Conservation (phyloP, 2,113 vertebrate genomes). For the Prinia subflava region DNA sequence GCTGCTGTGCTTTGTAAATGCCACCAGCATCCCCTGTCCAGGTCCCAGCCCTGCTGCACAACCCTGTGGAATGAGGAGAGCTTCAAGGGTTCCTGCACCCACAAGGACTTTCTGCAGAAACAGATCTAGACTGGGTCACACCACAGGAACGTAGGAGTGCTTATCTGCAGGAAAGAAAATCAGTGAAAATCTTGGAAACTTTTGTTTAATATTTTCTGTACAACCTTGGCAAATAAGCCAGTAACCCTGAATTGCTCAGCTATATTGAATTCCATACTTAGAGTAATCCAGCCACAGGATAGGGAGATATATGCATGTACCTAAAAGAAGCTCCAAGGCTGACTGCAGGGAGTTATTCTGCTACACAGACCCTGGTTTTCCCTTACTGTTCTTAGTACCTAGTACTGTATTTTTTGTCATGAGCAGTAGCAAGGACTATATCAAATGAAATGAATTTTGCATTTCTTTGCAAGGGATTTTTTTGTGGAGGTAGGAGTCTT, state of each 20-base stretch:
- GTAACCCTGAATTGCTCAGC: neutral
- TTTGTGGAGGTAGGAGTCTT: neutral
- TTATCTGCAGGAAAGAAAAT: neutral
- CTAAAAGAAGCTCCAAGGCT: neutral
- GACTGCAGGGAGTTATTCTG: neutral
- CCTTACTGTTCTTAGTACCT: neutral
- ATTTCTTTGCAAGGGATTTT: neutral
- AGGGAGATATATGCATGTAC: neutral
- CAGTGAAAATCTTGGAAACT: neutral
- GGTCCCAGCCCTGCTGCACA: neutral
- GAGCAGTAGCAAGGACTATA: neutral
- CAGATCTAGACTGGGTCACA: neutral
- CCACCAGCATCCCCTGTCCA: neutral
- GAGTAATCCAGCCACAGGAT: neutral
- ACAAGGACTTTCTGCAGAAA: neutral
- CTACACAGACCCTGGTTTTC: neutral
- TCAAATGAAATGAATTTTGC: neutral
- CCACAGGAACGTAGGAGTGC: neutral
- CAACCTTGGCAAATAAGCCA: neutral
- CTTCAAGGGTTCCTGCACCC: neutral
- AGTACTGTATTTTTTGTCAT: neutral
- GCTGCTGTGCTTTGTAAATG: rapidly evolving
- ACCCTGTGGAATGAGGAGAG: neutral
- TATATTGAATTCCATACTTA: neutral
- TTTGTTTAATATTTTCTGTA: neutral